Base-by-base conservation (phyloP, 2,888 invertebrate species). In the Drosophila multiciliata region DNA sequence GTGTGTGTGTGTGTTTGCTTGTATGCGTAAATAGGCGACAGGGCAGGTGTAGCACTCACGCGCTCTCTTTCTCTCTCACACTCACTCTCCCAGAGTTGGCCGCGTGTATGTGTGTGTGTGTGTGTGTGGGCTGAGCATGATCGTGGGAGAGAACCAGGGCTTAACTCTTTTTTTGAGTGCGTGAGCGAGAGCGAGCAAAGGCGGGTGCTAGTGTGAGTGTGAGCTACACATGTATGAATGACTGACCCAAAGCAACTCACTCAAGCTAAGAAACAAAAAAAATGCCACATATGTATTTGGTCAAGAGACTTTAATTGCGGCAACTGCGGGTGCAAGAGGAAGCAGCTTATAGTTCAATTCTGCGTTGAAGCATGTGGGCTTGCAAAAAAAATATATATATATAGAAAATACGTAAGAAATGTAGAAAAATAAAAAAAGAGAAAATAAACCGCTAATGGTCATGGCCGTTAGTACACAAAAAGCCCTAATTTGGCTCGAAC, bases 371-470 rank as follows among this genome's bases (percentile, higher is more conserved):
- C 67, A 82, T 82, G 80, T 83, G 82, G 83, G 85, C 57, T 67
- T 66, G 60, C 67, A 67, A 50, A 62, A 65, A 67, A 55, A 50
- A 55, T 17, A 35, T 23, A 36, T 23, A n/a, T 4, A n/a, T 29
- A 6, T 29, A 29, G 29, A 36, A 61, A 23, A 49, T 57, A 32
- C 29, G 52, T 45, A 48, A 75, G 58, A 73, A 52, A 61, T 58
- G 55, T 12, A 52, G 55, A 42, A 58, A 59, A 38, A 38, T 38
- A 38, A 23, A 45, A 45, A 45, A 8, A 2, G 23, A 74, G 66
- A 66, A 69, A 70, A 80, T 73, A 82, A 83, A 85, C 86, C 84
- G 82, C 85, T 85, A 85, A 85, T 85, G 88, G 88, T 85, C 85
- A 82, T 87, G 80, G 74, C 75, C 80, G 83, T 83, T 83, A 83